A percentile compares a stretch with the other conserved stretches of the same genome.
Evolutionary conservation across 2,113 vertebrate genomes (phyloP).

Genomic region (Aptenodytes forsteri): DNA sequence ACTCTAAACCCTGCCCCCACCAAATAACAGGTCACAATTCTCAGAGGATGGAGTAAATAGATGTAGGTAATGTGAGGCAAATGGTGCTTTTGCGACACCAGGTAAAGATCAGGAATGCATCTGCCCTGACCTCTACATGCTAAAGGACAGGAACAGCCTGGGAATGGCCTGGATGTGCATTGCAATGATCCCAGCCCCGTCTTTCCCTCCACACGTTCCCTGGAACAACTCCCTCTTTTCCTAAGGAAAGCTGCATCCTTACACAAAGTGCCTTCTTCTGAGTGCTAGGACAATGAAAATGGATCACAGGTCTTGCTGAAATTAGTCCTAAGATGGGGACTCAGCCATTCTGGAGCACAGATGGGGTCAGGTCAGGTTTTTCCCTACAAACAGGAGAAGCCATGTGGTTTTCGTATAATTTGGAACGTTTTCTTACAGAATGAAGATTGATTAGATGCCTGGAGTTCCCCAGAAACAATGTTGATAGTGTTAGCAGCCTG

Average conservation of each 20-base stretch:
- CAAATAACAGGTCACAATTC: background rate
- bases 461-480: constrained; percentile 68
- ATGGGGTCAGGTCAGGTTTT: constrained; percentile 51
- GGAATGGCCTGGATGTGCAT: background rate
- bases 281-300: constrained; percentile 5
- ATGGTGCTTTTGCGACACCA: background rate
- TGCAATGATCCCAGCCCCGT: background rate
- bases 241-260: background rate
- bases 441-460: constrained; percentile 72
- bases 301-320: constrained; percentile 8
- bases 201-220: background rate
- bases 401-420: constrained; percentile 67
- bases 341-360: constrained; percentile 41
- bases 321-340: background rate
- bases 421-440: constrained; percentile 58
- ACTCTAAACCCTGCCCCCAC: background rate
- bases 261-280: background rate
- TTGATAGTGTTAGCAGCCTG: constrained; percentile 70
- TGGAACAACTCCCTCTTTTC: background rate
- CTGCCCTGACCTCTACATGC: background rate
- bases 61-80: background rate
- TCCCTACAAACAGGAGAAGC: constrained; percentile 60
- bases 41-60: background rate
- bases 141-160: rapidly evolving
- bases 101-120: background rate